phyloP scores from a whole-genome alignment of 2,888 invertebrate species.

The Leucophora obtusa region DNA sequence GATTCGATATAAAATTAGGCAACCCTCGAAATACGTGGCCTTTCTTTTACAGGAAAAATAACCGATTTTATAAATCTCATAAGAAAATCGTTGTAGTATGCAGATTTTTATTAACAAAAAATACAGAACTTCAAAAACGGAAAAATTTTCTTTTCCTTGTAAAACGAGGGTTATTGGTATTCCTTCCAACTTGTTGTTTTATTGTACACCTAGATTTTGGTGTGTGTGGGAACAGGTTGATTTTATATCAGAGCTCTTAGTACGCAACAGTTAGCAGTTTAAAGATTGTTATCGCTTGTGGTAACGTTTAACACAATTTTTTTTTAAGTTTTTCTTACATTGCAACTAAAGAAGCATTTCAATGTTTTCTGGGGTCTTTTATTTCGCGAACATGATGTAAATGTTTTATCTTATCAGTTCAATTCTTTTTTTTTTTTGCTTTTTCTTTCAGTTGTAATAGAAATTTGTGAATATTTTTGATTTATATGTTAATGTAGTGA shows the following conservation, averaged over 20 bases:
- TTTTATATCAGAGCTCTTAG: constrained; percentile 46
- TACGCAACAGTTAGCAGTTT: constrained; percentile 59
- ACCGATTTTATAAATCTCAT: no score
- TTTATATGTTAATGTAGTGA: constrained; percentile 42
- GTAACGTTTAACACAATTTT: constrained; percentile 58
- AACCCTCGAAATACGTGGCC: not conserved
- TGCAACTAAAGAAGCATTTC: constrained; percentile 62
- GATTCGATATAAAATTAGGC: not conserved
- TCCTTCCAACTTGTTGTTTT: constrained; percentile 21
- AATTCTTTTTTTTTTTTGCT: constrained; percentile 49
- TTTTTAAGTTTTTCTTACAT: constrained; percentile 29
- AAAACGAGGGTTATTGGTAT: no score
- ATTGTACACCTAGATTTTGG: constrained; percentile 24
- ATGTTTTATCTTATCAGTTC: constrained; percentile 63
- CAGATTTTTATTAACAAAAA: no score
- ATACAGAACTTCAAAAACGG: no score
- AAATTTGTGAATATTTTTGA: constrained; percentile 54
- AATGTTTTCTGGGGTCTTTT: constrained; percentile 55
- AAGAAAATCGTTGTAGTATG: no score
- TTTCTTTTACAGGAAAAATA: no score
- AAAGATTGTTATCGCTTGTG: constrained; percentile 55
- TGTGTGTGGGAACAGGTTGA: constrained; percentile 64
- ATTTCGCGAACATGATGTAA: constrained; percentile 43
- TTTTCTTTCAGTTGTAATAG: constrained; percentile 39
- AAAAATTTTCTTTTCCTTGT: no score